A percentile compares a stretch with the other conserved stretches of the same genome.
Evolutionary conservation across 2,888 invertebrate genomes (phyloP).

Genomic region (Ochropacha duplaris): DNA sequence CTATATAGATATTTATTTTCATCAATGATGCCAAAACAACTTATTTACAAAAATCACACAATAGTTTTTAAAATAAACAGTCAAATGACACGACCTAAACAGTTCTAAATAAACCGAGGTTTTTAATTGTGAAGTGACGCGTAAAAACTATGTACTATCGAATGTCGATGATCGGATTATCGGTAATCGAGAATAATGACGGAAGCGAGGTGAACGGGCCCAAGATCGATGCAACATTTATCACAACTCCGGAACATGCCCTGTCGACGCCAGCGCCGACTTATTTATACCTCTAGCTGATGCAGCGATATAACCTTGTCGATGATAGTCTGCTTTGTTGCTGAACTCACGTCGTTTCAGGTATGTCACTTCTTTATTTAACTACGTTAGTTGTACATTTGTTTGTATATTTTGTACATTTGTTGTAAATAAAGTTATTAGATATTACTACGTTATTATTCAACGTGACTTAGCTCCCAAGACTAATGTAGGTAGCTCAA

Average conservation of each 20-base stretch:
- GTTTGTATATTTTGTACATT: no score
- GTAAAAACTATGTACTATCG: conserved; percentile 47
- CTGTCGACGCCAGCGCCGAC: conserved; percentile 76
- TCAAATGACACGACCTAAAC: background rate
- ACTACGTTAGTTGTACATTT: no score
- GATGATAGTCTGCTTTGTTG: conserved; percentile 82
- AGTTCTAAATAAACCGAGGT: conserved; percentile 26
- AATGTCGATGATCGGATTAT: conserved; percentile 34
- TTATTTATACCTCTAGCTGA: conserved; percentile 69
- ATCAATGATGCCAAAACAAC: background rate
- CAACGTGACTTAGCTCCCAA: conserved; percentile 21
- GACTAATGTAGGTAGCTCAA: conserved; percentile 28
- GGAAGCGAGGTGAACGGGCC: conserved; percentile 42
- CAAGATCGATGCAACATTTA: conserved; percentile 51
- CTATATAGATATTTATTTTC: no score
- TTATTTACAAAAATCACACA: background rate
- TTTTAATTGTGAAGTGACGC: conserved; percentile 56
- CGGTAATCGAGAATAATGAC: conserved; percentile 31
- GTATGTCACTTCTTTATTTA: conserved; percentile 51
- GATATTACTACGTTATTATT: conserved; percentile 9
- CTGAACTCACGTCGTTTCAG: conserved; percentile 80
- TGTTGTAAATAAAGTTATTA: no score
- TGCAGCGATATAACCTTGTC: conserved; percentile 74
- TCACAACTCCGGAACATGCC: conserved; percentile 56
- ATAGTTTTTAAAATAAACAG: background rate